A percentile compares a stretch with the other conserved stretches of the same genome.
These are phyloP conservation scores for Chymomyza amoena DNA, from an alignment of 2,888 invertebrate genomes.

Conservation along the genomic window DNA sequence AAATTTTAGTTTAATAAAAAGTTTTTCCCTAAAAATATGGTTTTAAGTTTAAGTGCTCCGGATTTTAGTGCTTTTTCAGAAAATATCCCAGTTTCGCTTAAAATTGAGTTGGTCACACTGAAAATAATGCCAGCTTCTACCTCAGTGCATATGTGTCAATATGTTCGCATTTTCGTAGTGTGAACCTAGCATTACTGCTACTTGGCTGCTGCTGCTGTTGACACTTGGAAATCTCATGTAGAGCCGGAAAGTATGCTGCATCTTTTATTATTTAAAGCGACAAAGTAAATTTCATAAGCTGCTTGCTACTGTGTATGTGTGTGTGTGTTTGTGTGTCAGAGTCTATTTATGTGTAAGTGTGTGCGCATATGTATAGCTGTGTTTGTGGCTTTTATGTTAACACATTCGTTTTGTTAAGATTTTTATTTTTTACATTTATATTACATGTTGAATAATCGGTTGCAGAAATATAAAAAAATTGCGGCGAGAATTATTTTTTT, in stretches of 20 bases:
- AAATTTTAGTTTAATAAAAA: no score
- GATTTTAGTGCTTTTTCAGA: no score
- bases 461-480: no score
- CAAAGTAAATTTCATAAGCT: background rate
- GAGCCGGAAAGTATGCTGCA: constrained; percentile 47
- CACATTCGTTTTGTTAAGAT: background rate
- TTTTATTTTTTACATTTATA: background rate
- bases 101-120: no score
- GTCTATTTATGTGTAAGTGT: background rate
- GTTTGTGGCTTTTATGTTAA: background rate
- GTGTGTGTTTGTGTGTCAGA: background rate
- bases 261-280: constrained; percentile 38
- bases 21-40: no score
- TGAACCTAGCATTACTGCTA: background rate
- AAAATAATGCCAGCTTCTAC: background rate
- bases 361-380: background rate
- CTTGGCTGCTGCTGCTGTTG: constrained; percentile 22
- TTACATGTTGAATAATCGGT: background rate
- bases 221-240: constrained; percentile 59
- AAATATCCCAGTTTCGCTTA: no score
- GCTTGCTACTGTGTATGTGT: background rate
- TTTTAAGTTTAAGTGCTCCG: no score
- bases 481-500: no score
- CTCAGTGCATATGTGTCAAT: background rate
- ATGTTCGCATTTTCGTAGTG: no score